A percentile compares a stretch with the other conserved stretches of the same genome.
phyloP scores from a whole-genome alignment of 1,140 invertebrate species.

The Brachionus angularis region DNA sequence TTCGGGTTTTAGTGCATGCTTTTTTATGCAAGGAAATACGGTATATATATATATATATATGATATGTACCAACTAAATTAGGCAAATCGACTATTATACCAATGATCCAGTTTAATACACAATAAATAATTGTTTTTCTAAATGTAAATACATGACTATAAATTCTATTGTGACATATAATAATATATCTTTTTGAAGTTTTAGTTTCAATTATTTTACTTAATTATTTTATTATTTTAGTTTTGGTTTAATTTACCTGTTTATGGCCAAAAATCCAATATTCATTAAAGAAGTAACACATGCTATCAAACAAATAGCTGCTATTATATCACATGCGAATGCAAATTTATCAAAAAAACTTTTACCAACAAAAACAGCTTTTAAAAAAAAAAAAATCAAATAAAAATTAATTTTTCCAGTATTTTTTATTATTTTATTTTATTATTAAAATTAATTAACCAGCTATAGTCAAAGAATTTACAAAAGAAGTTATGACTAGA shows the following conservation, averaged over 20 bases:
- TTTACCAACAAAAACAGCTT: conserved; percentile 18
- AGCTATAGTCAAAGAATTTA: conserved; percentile 43
- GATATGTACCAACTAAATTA: conserved; percentile 12
- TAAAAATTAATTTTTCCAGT: neutral
- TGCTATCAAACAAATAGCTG: conserved; percentile 35
- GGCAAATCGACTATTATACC: conserved; percentile 45
- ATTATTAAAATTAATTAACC: too few species aligned
- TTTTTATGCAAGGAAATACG: too few species aligned
- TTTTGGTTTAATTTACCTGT: conserved; percentile 38
- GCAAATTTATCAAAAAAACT: neutral
- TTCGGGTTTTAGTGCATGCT: too few species aligned
- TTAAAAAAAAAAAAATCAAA: neutral
- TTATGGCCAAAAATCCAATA: conserved; percentile 45
- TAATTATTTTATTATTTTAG: too few species aligned
- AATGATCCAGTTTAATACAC: conserved; percentile 42
- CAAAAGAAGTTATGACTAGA: conserved; percentile 33
- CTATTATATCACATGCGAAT: neutral
- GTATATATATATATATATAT: neutral
- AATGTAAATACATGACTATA: conserved; percentile 43
- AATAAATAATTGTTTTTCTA: conserved; percentile 44
- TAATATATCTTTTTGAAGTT: conserved; percentile 20
- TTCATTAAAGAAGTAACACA: conserved; percentile 41
- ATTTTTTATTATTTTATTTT: too few species aligned
- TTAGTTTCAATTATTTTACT: neutral
- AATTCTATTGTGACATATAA: conserved; percentile 35